Percentiles rank a stretch among this genome's conserved stretches.
Conservation (phyloP, 1,140 invertebrate genomes). For the Drosophila sulfurigaster region DNA sequence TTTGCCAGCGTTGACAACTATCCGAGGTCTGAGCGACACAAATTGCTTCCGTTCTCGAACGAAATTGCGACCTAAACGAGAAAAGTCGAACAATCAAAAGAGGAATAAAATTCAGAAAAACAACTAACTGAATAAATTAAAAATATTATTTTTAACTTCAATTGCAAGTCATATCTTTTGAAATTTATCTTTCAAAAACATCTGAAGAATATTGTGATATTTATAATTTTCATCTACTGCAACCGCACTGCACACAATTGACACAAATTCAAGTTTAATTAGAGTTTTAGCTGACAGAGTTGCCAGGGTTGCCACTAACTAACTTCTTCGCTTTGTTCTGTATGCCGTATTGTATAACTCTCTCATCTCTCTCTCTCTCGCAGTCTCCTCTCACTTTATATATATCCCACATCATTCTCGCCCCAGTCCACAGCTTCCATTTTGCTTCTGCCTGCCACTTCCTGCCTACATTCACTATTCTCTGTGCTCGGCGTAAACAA, state of each 20-base stretch:
- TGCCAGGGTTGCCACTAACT: slow-evolving; percentile 36
- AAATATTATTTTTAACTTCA: background rate
- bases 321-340: slow-evolving; percentile 32
- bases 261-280: slow-evolving; percentile 80
- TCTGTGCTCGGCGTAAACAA: slow-evolving; percentile 63
- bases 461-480: background rate
- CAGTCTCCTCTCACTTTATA: background rate
- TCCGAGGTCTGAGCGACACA: slow-evolving; percentile 28
- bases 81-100: slow-evolving; percentile 26
- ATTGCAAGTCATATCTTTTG: background rate
- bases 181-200: background rate
- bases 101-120: background rate
- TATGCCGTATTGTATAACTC: too few species aligned
- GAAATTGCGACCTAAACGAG: slow-evolving; percentile 15
- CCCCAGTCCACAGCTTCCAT: slow-evolving; percentile 31
- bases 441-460: background rate
- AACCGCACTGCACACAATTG: slow-evolving; percentile 48
- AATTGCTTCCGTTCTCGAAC: slow-evolving; percentile 35
- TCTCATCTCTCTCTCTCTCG: background rate
- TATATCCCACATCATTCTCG: background rate
- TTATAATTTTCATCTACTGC: background rate
- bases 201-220: background rate
- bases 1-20: slow-evolving; percentile 20
- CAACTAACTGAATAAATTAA: background rate
- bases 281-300: slow-evolving; percentile 39